Evolutionary conservation across 2,888 invertebrate genomes (phyloP).

Genomic region (Calameuta filiformis): DNA sequence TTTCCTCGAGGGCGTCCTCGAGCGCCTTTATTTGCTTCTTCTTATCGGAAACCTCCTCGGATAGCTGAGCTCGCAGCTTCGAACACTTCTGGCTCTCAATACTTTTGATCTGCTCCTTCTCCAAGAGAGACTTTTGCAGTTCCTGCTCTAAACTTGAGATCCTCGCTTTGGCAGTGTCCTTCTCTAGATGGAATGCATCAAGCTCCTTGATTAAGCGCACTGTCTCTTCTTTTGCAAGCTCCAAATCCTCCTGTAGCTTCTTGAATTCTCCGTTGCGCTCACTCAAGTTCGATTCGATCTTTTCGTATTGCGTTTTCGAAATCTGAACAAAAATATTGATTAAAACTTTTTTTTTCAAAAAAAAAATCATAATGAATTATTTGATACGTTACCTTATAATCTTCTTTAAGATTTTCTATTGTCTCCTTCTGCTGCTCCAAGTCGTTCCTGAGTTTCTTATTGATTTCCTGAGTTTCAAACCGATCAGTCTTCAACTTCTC

Average conservation of each 20-base stretch:
- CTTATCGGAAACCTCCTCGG: slow-evolving; percentile 46
- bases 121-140: slow-evolving; percentile 35
- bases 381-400: slow-evolving; percentile 44
- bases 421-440: slow-evolving; percentile 44
- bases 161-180: slow-evolving; percentile 41
- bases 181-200: slow-evolving; percentile 45
- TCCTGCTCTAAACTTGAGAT: slow-evolving; percentile 50
- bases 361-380: background rate
- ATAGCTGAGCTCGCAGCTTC: slow-evolving; percentile 40
- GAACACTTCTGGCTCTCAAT: slow-evolving; percentile 40
- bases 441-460: slow-evolving; percentile 42
- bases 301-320: slow-evolving; percentile 36
- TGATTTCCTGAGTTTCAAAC: slow-evolving; percentile 36
- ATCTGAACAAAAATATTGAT: slow-evolving; percentile 29
- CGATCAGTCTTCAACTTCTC: slow-evolving; percentile 41
- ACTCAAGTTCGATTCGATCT: slow-evolving; percentile 34
- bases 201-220: slow-evolving; percentile 46
- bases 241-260: slow-evolving; percentile 37
- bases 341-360: background rate
- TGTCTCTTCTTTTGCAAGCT: slow-evolving; percentile 42
- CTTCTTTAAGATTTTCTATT: slow-evolving; percentile 42
- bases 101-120: slow-evolving; percentile 37
- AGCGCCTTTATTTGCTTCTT: slow-evolving; percentile 44
- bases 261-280: slow-evolving; percentile 37
- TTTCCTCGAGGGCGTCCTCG: slow-evolving; percentile 47